Evolutionary conservation across 2,888 invertebrate species (phyloP).

Genomic region (Drosophila parthenogenetica): DNA sequence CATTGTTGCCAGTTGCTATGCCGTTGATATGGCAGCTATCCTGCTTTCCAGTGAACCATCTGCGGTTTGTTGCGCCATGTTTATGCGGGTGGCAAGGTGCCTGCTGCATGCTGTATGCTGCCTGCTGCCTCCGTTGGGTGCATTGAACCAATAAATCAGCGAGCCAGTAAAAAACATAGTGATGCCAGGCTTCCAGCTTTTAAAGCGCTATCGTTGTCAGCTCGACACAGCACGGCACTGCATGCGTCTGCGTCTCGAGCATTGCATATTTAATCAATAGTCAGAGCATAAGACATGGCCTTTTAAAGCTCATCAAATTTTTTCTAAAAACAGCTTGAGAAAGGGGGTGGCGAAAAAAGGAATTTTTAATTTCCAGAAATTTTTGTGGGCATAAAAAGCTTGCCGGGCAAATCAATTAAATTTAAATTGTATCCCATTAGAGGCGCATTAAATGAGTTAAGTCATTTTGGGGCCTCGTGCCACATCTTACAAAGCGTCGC

Average conservation of each 20-base stretch:
- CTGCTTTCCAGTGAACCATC: slow-evolving; percentile 34
- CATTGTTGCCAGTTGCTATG: slow-evolving; percentile 56
- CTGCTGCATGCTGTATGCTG: slow-evolving; percentile 24
- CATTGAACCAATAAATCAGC: slow-evolving; percentile 79
- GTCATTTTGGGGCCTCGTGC: slow-evolving; percentile 61
- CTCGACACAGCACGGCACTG: slow-evolving; percentile 6
- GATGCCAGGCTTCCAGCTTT: slow-evolving; percentile 66
- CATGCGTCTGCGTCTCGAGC: slow-evolving; percentile 1
- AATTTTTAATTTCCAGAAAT: slow-evolving; percentile 73
- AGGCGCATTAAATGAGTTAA: slow-evolving; percentile 79
- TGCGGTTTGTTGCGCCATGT: slow-evolving; percentile 75
- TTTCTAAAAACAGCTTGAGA: background rate
- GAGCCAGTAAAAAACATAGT: slow-evolving; percentile 67
- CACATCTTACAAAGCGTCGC: slow-evolving; percentile 57
- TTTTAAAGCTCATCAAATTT: slow-evolving; percentile 64
- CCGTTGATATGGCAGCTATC: slow-evolving; percentile 42
- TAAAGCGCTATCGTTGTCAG: slow-evolving; percentile 55
- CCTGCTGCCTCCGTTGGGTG: slow-evolving; percentile 52
- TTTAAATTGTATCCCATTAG: slow-evolving; percentile 81
- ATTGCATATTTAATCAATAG: slow-evolving; percentile 75
- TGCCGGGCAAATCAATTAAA: slow-evolving; percentile 77
- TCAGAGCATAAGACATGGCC: slow-evolving; percentile 55
- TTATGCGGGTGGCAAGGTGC: slow-evolving; percentile 71
- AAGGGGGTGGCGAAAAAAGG: slow-evolving; percentile 29
- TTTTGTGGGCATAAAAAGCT: slow-evolving; percentile 67